Conservation (phyloP, 2,888 invertebrate species). For the Lasiommata megera region DNA sequence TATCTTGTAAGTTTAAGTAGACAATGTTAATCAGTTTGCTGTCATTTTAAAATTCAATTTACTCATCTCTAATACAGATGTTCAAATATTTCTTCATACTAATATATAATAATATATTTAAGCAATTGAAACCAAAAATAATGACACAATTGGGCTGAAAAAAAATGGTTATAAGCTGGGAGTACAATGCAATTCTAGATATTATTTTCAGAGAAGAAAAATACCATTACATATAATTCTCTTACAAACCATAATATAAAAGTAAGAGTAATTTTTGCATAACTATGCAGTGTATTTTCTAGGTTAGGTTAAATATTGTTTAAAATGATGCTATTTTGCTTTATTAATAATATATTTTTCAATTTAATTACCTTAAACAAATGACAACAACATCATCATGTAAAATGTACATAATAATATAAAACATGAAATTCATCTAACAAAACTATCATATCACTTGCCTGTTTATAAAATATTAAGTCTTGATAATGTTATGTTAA, state of each 20-base stretch:
- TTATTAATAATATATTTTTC: background rate
- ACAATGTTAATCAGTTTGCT: background rate
- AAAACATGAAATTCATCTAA: slow-evolving; percentile 34
- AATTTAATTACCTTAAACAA: background rate
- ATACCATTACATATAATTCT: background rate
- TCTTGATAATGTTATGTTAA: slow-evolving; percentile 59
- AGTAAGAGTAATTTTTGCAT: background rate
- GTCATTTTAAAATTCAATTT: slow-evolving; percentile 1
- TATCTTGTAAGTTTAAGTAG: slow-evolving; percentile 15
- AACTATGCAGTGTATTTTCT: background rate
- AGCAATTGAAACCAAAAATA: background rate
- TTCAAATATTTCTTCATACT: background rate
- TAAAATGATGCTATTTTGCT: slow-evolving; percentile 9
- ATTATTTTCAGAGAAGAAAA: background rate
- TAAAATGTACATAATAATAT: slow-evolving; percentile 36
- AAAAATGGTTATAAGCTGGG: background rate
- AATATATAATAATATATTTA: background rate
- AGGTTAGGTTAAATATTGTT: background rate
- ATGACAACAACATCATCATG: slow-evolving; percentile 22
- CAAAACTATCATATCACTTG: slow-evolving; percentile 83
- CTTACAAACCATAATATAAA: background rate
- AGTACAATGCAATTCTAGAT: background rate
- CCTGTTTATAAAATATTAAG: slow-evolving; percentile 73
- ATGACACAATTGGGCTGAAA: slow-evolving; percentile 1
- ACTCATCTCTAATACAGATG: background rate